These are phyloP conservation scores for Odontothrips loti DNA, from an alignment of 2,888 invertebrate genomes.

Conservation along the genomic window DNA sequence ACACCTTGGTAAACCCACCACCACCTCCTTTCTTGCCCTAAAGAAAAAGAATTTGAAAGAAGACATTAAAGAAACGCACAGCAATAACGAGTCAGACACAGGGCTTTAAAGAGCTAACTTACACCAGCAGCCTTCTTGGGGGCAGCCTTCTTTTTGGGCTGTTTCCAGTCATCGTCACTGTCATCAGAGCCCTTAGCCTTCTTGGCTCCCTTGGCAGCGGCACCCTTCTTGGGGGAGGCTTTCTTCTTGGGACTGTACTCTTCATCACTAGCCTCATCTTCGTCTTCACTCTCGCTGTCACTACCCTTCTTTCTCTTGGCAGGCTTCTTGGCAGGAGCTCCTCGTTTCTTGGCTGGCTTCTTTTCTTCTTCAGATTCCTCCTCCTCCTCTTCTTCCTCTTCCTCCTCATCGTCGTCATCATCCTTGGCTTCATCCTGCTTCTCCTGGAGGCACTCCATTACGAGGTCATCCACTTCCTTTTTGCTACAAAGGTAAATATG, in stretches of 20 bases:
- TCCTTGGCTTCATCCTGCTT: slow-evolving; percentile 45
- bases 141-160: slow-evolving; percentile 52
- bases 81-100: slow-evolving; percentile 19
- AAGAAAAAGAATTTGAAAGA: slow-evolving; percentile 29
- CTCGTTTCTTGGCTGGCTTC: slow-evolving; percentile 50
- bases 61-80: background rate
- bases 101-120: slow-evolving; percentile 31
- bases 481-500: slow-evolving; percentile 54
- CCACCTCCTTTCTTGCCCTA: slow-evolving; percentile 47
- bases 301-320: slow-evolving; percentile 43
- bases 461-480: slow-evolving; percentile 80
- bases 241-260: slow-evolving; percentile 58
- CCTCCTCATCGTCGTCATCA: slow-evolving; percentile 51
- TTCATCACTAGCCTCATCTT: slow-evolving; percentile 53
- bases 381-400: slow-evolving; percentile 44
- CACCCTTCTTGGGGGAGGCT: slow-evolving; percentile 54
- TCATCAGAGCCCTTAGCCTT: slow-evolving; percentile 66
- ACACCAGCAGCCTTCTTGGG: slow-evolving; percentile 47
- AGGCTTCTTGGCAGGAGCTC: slow-evolving; percentile 52
- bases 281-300: slow-evolving; percentile 43
- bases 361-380: slow-evolving; percentile 50
- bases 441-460: slow-evolving; percentile 67
- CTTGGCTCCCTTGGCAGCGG: slow-evolving; percentile 40
- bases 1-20: slow-evolving; percentile 78
- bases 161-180: slow-evolving; percentile 65